These are phyloP conservation scores for Turritopsis dohrnii DNA, from an alignment of 30 jellyfish, hydroid and myxozoan genomes.

Conservation along the genomic window DNA sequence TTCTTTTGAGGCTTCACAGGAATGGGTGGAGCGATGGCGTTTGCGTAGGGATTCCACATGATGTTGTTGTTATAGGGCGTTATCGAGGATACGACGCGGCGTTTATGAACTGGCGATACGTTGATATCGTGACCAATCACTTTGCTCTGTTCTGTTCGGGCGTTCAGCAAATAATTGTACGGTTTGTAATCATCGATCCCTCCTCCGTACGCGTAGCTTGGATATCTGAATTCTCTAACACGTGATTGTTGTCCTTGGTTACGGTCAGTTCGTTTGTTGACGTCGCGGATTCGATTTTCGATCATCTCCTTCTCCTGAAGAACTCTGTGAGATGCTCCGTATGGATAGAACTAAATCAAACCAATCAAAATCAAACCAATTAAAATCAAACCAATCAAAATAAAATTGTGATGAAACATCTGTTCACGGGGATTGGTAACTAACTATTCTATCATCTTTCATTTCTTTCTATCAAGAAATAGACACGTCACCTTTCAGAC, in stretches of 20 bases:
- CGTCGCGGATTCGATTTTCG: slow-evolving; percentile 14
- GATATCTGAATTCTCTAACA: not conserved
- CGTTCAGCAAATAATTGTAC: slow-evolving; percentile 20
- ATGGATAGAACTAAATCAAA: not conserved
- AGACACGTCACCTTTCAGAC: too few species aligned
- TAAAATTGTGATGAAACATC: not conserved
- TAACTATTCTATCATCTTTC: too few species aligned
- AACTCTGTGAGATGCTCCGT: slow-evolving; percentile 5
- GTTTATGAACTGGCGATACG: not conserved
- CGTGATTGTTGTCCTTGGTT: not conserved
- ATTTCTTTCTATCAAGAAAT: too few species aligned
- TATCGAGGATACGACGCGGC: not conserved
- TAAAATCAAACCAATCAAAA: not conserved
- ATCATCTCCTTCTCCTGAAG: not conserved
- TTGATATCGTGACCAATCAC: not conserved
- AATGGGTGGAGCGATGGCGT: not conserved
- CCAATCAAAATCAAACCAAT: not conserved
- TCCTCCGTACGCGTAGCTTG: not conserved
- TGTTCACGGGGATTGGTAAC: too few species aligned
- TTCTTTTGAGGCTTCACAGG: not conserved
- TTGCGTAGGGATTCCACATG: not conserved
- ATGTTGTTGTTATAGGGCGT: not conserved
- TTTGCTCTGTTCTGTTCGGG: slow-evolving; percentile 31
- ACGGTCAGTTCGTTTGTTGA: not conserved
- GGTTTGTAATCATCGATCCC: slow-evolving; percentile 26